These are phyloP conservation scores for Ypsolopha scabrella DNA, from an alignment of 2,888 invertebrate genomes.

Conservation along the genomic window DNA sequence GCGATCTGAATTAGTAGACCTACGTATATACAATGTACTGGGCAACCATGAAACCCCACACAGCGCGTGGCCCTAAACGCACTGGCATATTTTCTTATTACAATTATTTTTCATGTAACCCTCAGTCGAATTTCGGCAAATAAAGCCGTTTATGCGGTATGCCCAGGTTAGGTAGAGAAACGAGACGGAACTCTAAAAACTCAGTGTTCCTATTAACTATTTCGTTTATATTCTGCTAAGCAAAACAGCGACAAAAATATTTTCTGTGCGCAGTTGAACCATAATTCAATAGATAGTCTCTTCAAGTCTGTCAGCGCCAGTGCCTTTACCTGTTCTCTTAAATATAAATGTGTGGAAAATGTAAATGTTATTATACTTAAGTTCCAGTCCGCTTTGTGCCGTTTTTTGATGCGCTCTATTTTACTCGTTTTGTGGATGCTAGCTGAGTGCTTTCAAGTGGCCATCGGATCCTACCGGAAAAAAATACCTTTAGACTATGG, in stretches of 20 bases:
- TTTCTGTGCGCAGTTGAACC: background rate
- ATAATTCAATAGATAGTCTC: conserved; percentile 7
- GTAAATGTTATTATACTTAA: conserved; percentile 13
- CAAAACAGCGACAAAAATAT: background rate
- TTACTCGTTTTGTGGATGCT: background rate
- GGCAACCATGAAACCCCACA: no score
- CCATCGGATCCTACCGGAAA: background rate
- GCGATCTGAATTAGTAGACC: no score
- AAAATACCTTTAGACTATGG: no score
- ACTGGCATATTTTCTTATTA: no score
- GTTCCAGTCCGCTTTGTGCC: background rate
- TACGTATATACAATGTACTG: no score
- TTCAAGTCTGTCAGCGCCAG: conserved; percentile 5
- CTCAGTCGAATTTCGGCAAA: no score
- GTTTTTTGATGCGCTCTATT: background rate
- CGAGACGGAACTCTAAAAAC: background rate
- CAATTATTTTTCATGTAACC: no score
- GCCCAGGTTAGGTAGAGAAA: no score
- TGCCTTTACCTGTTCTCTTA: conserved; percentile 3
- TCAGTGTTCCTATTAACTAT: no score
- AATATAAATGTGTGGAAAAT: conserved; percentile 13
- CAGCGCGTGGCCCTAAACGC: no score
- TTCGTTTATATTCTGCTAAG: background rate
- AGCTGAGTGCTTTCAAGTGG: background rate
- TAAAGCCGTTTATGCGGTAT: no score